Evolutionary conservation across 2,888 invertebrate species (phyloP).

Genomic region (Andrena trimmerana): DNA sequence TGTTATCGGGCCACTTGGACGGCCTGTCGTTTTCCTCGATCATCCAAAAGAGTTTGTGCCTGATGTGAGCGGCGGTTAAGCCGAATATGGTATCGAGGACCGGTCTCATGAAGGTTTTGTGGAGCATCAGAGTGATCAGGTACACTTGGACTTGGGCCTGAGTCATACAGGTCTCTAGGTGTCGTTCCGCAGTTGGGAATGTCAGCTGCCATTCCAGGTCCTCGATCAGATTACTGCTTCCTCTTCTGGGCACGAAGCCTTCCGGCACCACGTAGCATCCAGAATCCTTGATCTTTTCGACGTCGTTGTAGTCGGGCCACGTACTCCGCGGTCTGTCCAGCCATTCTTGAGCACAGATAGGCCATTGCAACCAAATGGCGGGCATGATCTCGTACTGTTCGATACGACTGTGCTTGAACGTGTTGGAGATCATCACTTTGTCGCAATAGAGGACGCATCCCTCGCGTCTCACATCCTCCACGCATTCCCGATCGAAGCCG

Average conservation of each 20-base stretch:
- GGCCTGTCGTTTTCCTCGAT: conserved; percentile 89
- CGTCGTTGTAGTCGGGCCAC: conserved; percentile 90
- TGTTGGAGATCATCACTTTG: conserved; percentile 84
- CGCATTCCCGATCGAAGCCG: conserved; percentile 86
- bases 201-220: conserved; percentile 92
- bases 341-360: conserved; percentile 90
- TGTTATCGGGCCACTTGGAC: conserved; percentile 91
- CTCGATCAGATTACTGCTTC: conserved; percentile 87
- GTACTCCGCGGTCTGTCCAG: conserved; percentile 87
- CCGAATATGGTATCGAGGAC: conserved; percentile 87
- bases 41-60: conserved; percentile 92
- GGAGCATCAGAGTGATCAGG: conserved; percentile 89
- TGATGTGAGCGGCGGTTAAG: conserved; percentile 90
- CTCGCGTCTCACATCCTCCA: conserved; percentile 86
- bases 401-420: conserved; percentile 71
- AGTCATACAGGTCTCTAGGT: conserved; percentile 90
- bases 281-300: conserved; percentile 88
- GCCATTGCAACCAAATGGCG: conserved; percentile 90
- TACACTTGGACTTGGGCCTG: conserved; percentile 91
- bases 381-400: conserved; percentile 90
- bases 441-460: conserved; percentile 90
- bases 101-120: conserved; percentile 91
- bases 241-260: conserved; percentile 88
- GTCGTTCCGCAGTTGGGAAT: conserved; percentile 92
- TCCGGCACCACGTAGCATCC: conserved; percentile 91